Conservation (phyloP, 2,113 vertebrate species). For the Notarius lentiginosus region DNA sequence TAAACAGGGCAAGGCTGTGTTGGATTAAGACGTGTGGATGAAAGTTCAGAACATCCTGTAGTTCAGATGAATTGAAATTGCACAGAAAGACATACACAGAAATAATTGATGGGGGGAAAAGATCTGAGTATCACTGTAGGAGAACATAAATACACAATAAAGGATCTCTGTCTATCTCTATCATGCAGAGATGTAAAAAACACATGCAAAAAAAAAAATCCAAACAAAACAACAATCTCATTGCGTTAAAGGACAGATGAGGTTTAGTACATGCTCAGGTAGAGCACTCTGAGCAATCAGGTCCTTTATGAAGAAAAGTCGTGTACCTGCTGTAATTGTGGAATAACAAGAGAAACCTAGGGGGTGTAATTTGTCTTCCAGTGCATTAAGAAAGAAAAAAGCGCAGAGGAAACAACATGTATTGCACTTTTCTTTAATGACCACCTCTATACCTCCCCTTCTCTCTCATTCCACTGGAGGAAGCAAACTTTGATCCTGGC, state of each 20-base stretch:
- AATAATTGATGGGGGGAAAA: background rate
- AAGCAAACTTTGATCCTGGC: slow-evolving; percentile 48
- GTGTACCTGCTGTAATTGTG: slow-evolving; percentile 53
- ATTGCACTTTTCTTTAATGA: slow-evolving; percentile 61
- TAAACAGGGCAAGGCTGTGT: slow-evolving; percentile 20
- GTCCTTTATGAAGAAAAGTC: slow-evolving; percentile 41
- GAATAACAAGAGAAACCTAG: slow-evolving; percentile 57
- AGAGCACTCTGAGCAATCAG: slow-evolving; percentile 34
- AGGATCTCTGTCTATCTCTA: slow-evolving; percentile 15
- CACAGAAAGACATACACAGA: background rate
- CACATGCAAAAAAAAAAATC: background rate
- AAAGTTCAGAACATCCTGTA: background rate
- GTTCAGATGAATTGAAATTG: slow-evolving; percentile 11
- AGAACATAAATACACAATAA: background rate
- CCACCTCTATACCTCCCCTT: slow-evolving; percentile 42
- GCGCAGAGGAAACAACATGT: slow-evolving; percentile 52
- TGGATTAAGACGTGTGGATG: background rate
- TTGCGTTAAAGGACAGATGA: background rate
- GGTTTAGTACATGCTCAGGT: slow-evolving; percentile 10
- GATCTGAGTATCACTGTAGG: background rate
- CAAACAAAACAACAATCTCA: background rate
- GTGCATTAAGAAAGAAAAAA: slow-evolving; percentile 51
- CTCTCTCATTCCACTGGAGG: slow-evolving; percentile 24
- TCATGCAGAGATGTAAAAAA: background rate
- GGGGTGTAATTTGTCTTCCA: slow-evolving; percentile 60